phyloP scores from a whole-genome alignment of 1,140 invertebrate species.

The Sinella curviseta region DNA sequence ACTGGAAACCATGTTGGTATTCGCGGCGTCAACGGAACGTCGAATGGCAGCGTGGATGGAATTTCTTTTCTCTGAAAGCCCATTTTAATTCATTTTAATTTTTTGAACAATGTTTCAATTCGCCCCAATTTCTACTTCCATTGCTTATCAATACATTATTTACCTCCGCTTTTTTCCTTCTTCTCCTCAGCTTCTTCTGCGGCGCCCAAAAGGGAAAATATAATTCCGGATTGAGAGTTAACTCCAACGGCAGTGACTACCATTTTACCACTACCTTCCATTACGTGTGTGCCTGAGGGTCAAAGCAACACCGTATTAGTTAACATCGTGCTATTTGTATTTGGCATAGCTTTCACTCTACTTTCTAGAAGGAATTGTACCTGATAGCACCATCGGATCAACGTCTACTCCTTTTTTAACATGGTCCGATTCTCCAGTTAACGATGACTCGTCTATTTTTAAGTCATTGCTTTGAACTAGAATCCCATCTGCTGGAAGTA shows the following conservation, averaged over 20 bases:
- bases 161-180: constrained; percentile 55
- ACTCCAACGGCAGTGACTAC: constrained; percentile 67
- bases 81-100: no score
- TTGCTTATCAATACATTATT: no score
- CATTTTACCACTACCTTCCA: constrained; percentile 70
- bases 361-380: no score
- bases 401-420: constrained; percentile 65
- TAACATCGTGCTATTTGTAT: background rate
- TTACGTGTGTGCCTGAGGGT: constrained; percentile 64
- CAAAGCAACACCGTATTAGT: background rate
- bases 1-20: no score
- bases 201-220: constrained; percentile 65
- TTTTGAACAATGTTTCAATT: no score
- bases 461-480: constrained; percentile 71
- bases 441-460: constrained; percentile 71
- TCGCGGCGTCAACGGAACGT: no score
- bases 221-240: constrained; percentile 70
- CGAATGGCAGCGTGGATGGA: no score
- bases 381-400: constrained; percentile 68
- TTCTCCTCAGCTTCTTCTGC: constrained; percentile 53
- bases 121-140: no score
- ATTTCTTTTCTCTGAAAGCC: no score
- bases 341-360: background rate
- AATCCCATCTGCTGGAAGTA: constrained; percentile 71
- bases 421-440: constrained; percentile 73